phyloP scores from a whole-genome alignment of 2,888 invertebrate species.

The Choreutis nemorana region DNA sequence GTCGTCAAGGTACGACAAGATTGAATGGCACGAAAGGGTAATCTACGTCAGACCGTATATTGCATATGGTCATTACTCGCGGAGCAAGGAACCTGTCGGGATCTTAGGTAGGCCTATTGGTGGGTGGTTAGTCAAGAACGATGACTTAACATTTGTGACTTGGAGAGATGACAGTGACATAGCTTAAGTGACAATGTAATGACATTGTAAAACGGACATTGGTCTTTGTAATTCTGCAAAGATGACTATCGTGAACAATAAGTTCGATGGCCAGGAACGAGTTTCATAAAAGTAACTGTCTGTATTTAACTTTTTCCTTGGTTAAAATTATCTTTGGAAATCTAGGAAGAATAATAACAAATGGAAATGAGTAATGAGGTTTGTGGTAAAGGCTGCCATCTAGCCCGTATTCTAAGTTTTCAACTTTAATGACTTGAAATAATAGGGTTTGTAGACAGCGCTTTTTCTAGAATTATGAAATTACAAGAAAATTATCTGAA shows the following conservation, averaged over 20 bases:
- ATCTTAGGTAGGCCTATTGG: slow-evolving; percentile 1
- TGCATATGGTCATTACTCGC: slow-evolving; percentile 16
- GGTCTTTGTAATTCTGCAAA: no score
- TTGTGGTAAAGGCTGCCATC: not conserved
- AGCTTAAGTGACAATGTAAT: no score
- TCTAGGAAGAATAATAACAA: not conserved
- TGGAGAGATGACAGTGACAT: no score
- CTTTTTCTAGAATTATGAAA: no score
- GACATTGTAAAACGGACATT: not conserved
- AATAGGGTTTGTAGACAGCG: slow-evolving; percentile 5
- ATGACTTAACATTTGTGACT: slow-evolving; percentile 1
- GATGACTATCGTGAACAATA: no score
- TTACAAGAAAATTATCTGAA: no score
- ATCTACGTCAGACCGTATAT: slow-evolving; percentile 21
- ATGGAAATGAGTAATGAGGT: no score
- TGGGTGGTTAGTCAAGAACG: not conserved
- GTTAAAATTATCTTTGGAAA: no score
- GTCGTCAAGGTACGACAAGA: slow-evolving; percentile 6
- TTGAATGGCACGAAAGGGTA: slow-evolving; percentile 21
- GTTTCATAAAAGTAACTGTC: not conserved
- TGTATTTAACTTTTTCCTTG: not conserved
- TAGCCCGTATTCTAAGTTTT: not conserved
- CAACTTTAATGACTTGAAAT: slow-evolving; percentile 8
- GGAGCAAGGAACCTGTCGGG: not conserved
- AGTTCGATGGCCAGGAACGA: no score